Evolutionary conservation across 2,888 invertebrate species (phyloP).

Genomic region (Microctonus brassicae): DNA sequence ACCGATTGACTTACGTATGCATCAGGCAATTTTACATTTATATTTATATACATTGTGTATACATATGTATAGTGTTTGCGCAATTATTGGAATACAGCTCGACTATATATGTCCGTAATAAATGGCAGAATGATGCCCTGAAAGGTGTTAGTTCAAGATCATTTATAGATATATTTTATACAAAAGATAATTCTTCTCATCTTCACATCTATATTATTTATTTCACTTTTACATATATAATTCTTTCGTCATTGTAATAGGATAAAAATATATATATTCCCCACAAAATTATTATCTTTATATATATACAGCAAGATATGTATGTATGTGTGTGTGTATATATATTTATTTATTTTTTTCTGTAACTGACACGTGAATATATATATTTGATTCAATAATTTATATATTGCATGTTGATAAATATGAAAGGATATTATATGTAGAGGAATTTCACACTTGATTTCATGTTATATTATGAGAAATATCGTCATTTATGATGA

Average conservation of each 20-base stretch:
- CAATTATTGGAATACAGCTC: conserved; percentile 64
- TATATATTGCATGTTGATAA: background rate
- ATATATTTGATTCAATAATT: background rate
- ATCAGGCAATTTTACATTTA: conserved; percentile 34
- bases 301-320: background rate
- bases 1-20: conserved; percentile 63
- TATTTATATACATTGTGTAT: background rate
- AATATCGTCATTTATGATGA: background rate
- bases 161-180: conserved; percentile 57
- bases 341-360: background rate
- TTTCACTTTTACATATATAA: background rate
- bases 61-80: conserved; percentile 55
- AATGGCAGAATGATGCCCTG: conserved; percentile 64
- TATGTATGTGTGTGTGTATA: background rate
- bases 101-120: conserved; percentile 63
- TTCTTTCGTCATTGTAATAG: background rate
- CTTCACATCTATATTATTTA: conserved; percentile 22
- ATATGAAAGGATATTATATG: background rate
- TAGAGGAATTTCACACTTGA: background rate
- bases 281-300: background rate
- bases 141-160: conserved; percentile 69
- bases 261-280: background rate
- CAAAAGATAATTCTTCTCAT: conserved; percentile 21
- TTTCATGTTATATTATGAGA: background rate
- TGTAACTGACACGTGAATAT: background rate